Evolutionary conservation across 2,888 invertebrate species (phyloP).

Genomic region (Philaethria dido): DNA sequence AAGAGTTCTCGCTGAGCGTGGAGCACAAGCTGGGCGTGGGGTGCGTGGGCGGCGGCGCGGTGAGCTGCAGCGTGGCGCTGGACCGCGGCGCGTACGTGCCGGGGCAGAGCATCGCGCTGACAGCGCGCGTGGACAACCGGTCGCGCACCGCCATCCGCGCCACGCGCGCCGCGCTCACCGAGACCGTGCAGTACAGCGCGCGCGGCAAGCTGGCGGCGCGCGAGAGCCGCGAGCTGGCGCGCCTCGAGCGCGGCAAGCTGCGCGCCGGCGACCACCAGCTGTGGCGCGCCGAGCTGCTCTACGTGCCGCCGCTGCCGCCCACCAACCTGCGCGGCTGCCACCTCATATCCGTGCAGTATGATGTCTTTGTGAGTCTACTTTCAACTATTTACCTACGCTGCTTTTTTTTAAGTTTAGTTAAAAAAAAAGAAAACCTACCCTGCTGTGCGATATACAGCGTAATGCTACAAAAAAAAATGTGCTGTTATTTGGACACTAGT

Average conservation of each 20-base stretch:
- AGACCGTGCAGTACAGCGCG: conserved; percentile 94
- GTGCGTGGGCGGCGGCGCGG: conserved; percentile 94
- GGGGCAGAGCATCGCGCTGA: conserved; percentile 95
- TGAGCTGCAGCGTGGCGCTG: conserved; percentile 92
- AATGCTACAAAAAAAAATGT: too few species aligned
- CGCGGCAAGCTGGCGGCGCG: conserved; percentile 93
- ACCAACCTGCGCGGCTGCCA: conserved; percentile 97
- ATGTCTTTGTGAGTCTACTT: conserved; percentile 90
- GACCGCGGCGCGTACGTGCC: conserved; percentile 97
- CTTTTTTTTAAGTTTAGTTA: too few species aligned
- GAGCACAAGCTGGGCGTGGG: conserved; percentile 95
- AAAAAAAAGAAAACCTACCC: too few species aligned
- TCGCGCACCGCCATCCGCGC: conserved; percentile 93
- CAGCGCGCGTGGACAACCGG: conserved; percentile 92
- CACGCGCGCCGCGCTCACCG: conserved; percentile 91
- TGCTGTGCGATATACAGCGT: too few species aligned
- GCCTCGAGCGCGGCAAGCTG: conserved; percentile 87
- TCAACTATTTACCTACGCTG: neutral
- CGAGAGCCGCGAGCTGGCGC: conserved; percentile 90
- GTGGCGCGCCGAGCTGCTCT: conserved; percentile 94
- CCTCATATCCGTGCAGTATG: conserved; percentile 96
- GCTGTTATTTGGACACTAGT: too few species aligned
- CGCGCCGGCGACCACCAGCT: conserved; percentile 91
- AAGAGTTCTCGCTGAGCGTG: conserved; percentile 94
- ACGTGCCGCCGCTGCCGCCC: conserved; percentile 96